Conservation (phyloP, 2,113 vertebrate genomes). For the Otolemur garnettii region DNA sequence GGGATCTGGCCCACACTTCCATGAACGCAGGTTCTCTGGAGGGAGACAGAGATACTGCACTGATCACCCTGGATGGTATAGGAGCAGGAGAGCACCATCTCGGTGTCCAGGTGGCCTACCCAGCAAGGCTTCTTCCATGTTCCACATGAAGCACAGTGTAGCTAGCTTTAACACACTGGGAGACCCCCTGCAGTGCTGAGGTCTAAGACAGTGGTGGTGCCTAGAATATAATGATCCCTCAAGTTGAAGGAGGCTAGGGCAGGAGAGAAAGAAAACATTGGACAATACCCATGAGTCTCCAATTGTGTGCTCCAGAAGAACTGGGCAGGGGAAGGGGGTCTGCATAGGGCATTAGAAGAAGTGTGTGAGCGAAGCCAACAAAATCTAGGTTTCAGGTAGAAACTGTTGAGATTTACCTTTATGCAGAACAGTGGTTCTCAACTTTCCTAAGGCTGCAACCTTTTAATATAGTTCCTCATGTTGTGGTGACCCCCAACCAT, state of each 20-base stretch:
- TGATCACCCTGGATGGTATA: rapidly evolving
- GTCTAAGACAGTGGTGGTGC: neutral
- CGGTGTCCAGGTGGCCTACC: neutral
- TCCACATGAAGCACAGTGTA: neutral
- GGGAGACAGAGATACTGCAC: neutral
- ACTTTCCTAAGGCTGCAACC: too few species aligned
- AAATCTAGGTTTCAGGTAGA: neutral
- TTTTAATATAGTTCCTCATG: too few species aligned
- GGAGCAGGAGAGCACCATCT: neutral
- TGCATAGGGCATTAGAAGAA: neutral
- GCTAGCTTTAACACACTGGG: neutral
- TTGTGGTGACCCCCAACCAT: too few species aligned
- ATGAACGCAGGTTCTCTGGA: neutral
- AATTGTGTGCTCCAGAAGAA: neutral
- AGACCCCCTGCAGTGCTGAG: neutral
- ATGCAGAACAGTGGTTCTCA: too few species aligned
- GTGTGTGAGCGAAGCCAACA: too few species aligned
- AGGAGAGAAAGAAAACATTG: neutral
- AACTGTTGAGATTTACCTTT: neutral
- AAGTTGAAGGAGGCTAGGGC: neutral
- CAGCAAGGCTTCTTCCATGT: rapidly evolving
- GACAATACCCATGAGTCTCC: neutral
- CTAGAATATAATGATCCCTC: neutral
- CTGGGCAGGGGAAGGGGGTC: rapidly evolving
- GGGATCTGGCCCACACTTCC: neutral